These are phyloP conservation scores for Eidolon dupreanum DNA, from an alignment of 2,797 vertebrate species.

Conservation along the genomic window DNA sequence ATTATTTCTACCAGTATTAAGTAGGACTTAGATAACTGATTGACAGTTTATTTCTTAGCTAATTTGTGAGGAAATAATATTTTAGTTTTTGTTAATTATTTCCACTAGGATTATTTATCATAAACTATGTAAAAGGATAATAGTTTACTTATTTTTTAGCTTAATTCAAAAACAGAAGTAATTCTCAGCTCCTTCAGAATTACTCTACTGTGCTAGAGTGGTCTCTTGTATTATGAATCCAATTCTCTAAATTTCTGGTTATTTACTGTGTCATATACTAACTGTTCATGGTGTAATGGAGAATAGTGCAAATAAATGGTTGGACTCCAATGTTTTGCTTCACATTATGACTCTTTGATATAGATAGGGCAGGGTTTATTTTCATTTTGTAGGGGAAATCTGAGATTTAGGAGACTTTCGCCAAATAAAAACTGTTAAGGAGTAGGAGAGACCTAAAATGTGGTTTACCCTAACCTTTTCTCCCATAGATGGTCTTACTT, in stretches of 20 bases:
- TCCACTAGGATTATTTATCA: slow-evolving; percentile 33
- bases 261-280: neutral
- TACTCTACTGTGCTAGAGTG: neutral
- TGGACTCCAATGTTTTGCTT: slow-evolving; percentile 5
- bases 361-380: neutral
- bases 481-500: neutral
- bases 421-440: slow-evolving; percentile 14
- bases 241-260: slow-evolving; percentile 42
- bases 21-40: neutral
- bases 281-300: neutral
- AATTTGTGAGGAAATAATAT: slow-evolving; percentile 40
- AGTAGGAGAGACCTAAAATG: neutral
- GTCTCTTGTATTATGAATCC: neutral
- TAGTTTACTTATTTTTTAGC: slow-evolving; percentile 18
- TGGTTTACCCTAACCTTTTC: slow-evolving; percentile 20
- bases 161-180: slow-evolving; percentile 23
- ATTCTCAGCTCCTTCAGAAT: neutral
- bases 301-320: slow-evolving; percentile 34
- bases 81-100: slow-evolving; percentile 55
- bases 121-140: slow-evolving; percentile 14
- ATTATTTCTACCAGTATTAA: slow-evolving; percentile 59
- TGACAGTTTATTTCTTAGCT: slow-evolving; percentile 13
- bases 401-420: slow-evolving; percentile 21
- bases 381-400: slow-evolving; percentile 31
- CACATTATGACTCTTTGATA: neutral